Percentiles rank a stretch among this genome's conserved stretches.
phyloP scores from a whole-genome alignment of 2,113 vertebrate species.

The Catharus minimus region DNA sequence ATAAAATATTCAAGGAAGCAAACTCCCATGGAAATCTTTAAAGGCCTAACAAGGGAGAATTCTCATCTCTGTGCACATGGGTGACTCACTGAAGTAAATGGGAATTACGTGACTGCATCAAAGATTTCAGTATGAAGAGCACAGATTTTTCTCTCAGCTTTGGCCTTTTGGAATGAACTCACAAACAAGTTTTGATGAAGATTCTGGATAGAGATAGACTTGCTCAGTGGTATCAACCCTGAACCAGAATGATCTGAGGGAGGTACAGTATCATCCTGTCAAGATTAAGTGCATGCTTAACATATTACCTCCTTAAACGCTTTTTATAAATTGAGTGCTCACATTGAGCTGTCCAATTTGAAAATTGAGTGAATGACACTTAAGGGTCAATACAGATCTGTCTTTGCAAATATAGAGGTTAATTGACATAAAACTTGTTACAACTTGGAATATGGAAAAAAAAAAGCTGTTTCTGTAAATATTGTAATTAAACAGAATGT shows the following conservation, averaged over 20 bases:
- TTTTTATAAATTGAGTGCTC: slow-evolving; percentile 3
- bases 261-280: neutral
- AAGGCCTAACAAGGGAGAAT: slow-evolving; percentile 49
- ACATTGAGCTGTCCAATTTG: neutral
- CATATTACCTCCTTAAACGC: neutral
- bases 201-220: neutral
- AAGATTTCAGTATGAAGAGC: slow-evolving; percentile 9
- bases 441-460: neutral
- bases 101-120: slow-evolving; percentile 31
- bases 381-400: neutral
- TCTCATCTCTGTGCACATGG: slow-evolving; percentile 42
- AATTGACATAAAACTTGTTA: neutral
- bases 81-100: slow-evolving; percentile 47
- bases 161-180: slow-evolving; percentile 18
- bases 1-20: slow-evolving; percentile 70
- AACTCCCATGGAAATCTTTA: slow-evolving; percentile 65
- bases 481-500: slow-evolving; percentile 46
- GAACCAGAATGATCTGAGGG: neutral
- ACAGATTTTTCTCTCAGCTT: neutral
- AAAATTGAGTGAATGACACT: neutral
- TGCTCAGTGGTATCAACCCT: neutral
- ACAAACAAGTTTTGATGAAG: slow-evolving; percentile 6
- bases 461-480: slow-evolving; percentile 36
- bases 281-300: neutral
- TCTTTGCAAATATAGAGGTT: neutral